phyloP scores from a whole-genome alignment of 2,113 vertebrate species.

The Ginglymostoma cirratum region DNA sequence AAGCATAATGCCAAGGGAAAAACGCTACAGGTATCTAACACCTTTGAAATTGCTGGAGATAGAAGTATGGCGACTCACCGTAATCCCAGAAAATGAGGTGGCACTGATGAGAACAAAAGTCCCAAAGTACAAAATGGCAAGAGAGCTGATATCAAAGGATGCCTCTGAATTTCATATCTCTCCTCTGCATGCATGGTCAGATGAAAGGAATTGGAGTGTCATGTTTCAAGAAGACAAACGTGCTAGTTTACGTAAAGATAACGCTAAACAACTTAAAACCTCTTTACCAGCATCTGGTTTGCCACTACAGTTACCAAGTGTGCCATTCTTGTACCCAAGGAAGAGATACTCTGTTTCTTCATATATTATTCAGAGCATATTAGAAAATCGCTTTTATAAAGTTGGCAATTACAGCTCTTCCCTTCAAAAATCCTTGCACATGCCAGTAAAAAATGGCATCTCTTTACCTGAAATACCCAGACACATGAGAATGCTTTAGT shows the following conservation, averaged over 20 bases:
- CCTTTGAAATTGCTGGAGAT: conserved; percentile 15
- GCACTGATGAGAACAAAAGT: neutral
- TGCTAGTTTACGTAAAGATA: neutral
- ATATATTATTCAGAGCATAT: neutral
- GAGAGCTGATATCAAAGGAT: conserved; percentile 18
- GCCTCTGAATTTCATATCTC: neutral
- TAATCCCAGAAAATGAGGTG: neutral
- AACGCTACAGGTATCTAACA: neutral
- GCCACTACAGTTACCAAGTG: neutral
- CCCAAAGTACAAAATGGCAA: conserved; percentile 21
- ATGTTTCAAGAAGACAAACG: neutral
- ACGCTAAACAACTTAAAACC: neutral
- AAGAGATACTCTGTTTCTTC: neutral
- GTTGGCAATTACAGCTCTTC: neutral
- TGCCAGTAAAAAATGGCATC: neutral
- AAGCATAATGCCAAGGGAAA: neutral
- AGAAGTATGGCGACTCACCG: conserved; percentile 18
- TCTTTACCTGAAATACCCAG: neutral
- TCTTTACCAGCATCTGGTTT: neutral
- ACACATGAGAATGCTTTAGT: neutral
- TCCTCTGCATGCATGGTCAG: neutral
- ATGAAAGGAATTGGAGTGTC: neutral
- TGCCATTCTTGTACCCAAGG: neutral
- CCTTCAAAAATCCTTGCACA: neutral
- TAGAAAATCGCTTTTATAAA: conserved; percentile 11